Conservation (phyloP, 2,113 vertebrate species). For the Clarias magur region DNA sequence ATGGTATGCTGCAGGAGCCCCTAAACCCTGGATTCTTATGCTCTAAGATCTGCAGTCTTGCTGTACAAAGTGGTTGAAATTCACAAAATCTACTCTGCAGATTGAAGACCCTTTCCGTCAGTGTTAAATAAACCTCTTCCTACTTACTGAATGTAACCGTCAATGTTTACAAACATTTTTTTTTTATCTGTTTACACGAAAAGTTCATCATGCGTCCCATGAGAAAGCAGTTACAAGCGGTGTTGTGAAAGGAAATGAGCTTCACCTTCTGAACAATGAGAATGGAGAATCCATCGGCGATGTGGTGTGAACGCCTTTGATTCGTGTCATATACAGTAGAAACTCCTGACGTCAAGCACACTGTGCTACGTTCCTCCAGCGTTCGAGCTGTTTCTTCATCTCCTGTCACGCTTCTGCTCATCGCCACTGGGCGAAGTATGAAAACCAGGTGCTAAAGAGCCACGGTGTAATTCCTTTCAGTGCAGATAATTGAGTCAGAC, state of each 20-base stretch:
- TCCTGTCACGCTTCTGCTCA: neutral
- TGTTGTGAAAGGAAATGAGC: neutral
- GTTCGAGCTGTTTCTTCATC: neutral
- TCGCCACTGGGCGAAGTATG: neutral
- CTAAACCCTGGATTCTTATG: too few species aligned
- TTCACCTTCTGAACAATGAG: neutral
- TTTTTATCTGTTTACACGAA: neutral
- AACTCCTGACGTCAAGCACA: neutral
- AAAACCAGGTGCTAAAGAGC: constrained; percentile 38
- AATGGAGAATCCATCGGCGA: neutral
- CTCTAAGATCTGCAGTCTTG: neutral
- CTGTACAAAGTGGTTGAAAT: neutral
- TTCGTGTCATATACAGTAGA: neutral
- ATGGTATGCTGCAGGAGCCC: too few species aligned
- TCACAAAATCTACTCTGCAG: too few species aligned
- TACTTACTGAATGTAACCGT: neutral
- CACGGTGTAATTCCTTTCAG: constrained; percentile 30
- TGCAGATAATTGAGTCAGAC: constrained; percentile 46
- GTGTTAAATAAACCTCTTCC: neutral
- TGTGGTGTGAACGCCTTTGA: neutral
- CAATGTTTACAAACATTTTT: neutral
- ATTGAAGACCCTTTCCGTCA: neutral
- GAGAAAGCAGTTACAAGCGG: neutral
- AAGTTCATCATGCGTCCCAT: neutral
- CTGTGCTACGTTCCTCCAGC: neutral